Evolutionary conservation across 2,797 vertebrate species (phyloP), one percentile per base, ranked within the genome.

Genomic region (Kryptopterus vitreolus): DNA sequence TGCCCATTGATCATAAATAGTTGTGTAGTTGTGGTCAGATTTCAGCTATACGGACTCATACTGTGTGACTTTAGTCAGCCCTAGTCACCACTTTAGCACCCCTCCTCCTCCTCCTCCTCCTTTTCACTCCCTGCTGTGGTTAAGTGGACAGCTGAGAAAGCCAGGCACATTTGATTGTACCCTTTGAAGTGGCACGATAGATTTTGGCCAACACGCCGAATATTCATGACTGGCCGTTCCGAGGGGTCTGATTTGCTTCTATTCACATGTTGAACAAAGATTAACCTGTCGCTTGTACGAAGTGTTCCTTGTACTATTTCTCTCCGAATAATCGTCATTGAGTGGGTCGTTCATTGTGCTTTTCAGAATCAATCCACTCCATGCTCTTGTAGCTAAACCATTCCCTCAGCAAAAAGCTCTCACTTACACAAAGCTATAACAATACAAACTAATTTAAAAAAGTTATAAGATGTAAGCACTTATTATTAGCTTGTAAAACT

Each of bases 121-220:
- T 82, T 82, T 81, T 80, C 74, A 57, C 62, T 50, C 81, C 53
- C 89, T 86, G 90, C 90, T 88, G 87, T 77, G 85, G 91, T 82
- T 87, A 70, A 88, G 86, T 84, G 87, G 92, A 94, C 95, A 96
- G 94, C 95, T 96, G 95, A 94, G 91, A 95, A 94, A 95, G 95
- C 94, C 93, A 92, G 89, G 86, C 86, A 86, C 82, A 89, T 89
- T 89, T 61, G 57, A 89, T 84, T 81, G 77, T 85, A 82, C 88
- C 74, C 91, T 94, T 92, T 92, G 91, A 93, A 85, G 86, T 86
- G 90, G 83, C 55, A 59, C 85, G 87, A 89, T 87, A 85, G 82
- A n/a, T 85, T 76, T 82, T 85, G 55, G 62, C 35, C 76, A 81
- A 79, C 88, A 84, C 88, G 86, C 87, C 85, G 86, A 85, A 88